phyloP scores from a whole-genome alignment of 2,888 invertebrate species.

The Minunthozetes semirufus region DNA sequence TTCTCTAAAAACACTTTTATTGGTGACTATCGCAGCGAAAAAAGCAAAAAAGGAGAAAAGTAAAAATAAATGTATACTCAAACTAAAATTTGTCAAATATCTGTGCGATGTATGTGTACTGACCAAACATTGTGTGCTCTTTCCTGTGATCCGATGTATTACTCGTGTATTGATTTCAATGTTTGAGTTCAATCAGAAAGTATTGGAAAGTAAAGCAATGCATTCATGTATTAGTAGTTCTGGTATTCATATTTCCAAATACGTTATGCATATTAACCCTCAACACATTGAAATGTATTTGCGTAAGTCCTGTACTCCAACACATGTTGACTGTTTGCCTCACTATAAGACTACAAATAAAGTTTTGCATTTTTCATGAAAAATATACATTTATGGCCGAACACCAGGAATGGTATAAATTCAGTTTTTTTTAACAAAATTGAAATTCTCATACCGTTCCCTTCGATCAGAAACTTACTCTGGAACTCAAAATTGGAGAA shows the following conservation, averaged over 20 bases:
- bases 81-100: not conserved
- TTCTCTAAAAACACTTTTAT: conserved; percentile 1
- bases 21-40: not conserved
- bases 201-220: not conserved
- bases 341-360: not conserved
- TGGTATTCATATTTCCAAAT: not conserved
- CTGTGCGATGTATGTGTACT: not conserved
- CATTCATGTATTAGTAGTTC: conserved; percentile 5
- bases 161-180: not conserved
- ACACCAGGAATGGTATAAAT: not conserved
- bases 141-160: not conserved
- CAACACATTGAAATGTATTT: conserved; percentile 14
- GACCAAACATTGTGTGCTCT: not conserved
- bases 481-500: not conserved
- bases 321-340: not conserved
- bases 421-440: conserved; percentile 6
- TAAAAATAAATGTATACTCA: not conserved
- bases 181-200: not conserved
- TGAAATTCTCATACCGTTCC: not conserved
- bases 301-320: not conserved
- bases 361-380: conserved; percentile 15
- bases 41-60: not conserved
- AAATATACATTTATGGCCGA: not conserved
- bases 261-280: conserved; percentile 20
- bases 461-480: not conserved